Conservation (phyloP, 2,797 vertebrate species). For the Sphenopsis melanotis region DNA sequence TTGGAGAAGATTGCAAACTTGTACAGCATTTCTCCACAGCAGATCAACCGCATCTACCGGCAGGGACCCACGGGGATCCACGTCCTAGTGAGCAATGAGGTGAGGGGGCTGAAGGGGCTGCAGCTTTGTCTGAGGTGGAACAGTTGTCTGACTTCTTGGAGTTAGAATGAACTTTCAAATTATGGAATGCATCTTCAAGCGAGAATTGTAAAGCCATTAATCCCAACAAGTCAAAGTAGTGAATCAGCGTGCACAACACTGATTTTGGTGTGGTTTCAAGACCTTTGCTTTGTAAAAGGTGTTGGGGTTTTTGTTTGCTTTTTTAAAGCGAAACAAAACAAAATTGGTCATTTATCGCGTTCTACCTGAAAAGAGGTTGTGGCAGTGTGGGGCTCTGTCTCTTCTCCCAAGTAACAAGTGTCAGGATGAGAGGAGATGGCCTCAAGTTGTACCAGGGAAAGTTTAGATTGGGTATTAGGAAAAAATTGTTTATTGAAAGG, state of each 20-base stretch:
- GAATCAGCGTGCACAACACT: background rate
- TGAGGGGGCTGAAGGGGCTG: background rate
- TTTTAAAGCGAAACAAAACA: background rate
- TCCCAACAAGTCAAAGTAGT: background rate
- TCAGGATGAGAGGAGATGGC: background rate
- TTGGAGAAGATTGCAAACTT: constrained; percentile 80
- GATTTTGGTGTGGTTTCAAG: background rate
- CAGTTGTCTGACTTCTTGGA: background rate
- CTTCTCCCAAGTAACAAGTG: background rate
- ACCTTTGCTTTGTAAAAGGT: background rate
- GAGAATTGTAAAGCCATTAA: background rate
- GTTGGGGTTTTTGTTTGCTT: background rate
- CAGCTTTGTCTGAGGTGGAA: background rate
- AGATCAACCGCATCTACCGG: constrained; percentile 79
- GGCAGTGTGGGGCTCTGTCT: background rate
- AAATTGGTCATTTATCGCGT: background rate
- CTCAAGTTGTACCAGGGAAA: background rate
- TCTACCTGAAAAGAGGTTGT: background rate
- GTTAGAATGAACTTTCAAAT: background rate
- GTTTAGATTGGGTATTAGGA: background rate
- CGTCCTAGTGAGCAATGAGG: constrained; percentile 78
- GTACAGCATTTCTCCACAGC: constrained; percentile 80
- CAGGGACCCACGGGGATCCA: constrained; percentile 81
- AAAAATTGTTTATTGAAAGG: background rate
- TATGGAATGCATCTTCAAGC: background rate